Base-by-base conservation (phyloP, 1,140 invertebrate species). In the Triops longicaudatus region DNA sequence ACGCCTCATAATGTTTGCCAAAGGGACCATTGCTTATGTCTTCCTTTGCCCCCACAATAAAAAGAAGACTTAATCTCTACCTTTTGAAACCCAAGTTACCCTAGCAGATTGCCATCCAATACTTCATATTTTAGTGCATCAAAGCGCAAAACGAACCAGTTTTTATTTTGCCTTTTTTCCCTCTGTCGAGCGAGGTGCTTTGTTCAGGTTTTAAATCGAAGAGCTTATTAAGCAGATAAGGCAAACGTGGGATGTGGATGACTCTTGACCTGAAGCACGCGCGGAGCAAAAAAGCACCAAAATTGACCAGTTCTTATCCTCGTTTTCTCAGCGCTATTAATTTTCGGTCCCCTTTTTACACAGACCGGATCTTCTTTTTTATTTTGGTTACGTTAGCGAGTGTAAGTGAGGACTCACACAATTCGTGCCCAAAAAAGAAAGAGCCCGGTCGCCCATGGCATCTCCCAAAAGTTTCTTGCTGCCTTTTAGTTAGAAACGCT, bases 231-330 rank as follows among this genome's bases (percentile, higher is more conserved):
- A 14, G 17, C 50, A 63, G 50, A 63, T 63, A 63, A 63, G 50
- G 22, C 50, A 63, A 63, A 63, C 50, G 50, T 63, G 50, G 50
- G 50, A 63, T 14, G 50, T 63, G 50, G 14, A 22, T 63, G 50
- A 63, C 50, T 63, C 50, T 63, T 63, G 50, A 63, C 50, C 50
- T 63, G 31, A 63, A 63, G 50, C 50, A 63, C 50, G 50, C 50
- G 50, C 50, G 10, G 22, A 63, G 50, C 5, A 14, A 63, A 63
- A 63, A 63, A 63, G 17, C 17, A 63, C 17, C 50, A 17, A 63
- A 63, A 14, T 63, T 22, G 50, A 22, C 22, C 50, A 17, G 50
- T 63, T 63, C 22, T 14, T 63, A 6, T 63, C 50, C 7, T n/a
- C 31, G 31, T 22, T n/a, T 63, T 63, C 50, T 22, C 50, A 63